A percentile compares a stretch with the other conserved stretches of the same genome.
Evolutionary conservation across 2,797 vertebrate species (phyloP).

Genomic region (Acropternis orthonyx): DNA sequence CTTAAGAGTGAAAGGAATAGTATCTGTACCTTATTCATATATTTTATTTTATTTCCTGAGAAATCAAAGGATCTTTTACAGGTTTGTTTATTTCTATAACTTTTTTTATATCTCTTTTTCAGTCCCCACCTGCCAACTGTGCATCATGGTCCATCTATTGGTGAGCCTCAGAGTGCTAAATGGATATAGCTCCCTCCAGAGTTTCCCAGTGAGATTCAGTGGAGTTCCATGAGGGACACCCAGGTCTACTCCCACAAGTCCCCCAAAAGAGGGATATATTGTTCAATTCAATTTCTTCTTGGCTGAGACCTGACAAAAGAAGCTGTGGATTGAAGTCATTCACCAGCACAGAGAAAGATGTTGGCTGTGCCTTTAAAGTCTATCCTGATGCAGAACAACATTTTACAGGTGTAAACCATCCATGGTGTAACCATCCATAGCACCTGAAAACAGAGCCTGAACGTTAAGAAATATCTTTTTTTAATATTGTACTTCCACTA

Average conservation of each 20-base stretch:
- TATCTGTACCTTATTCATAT: not conserved
- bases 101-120: not conserved
- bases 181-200: constrained; percentile 46
- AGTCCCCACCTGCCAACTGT: not conserved
- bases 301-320: not conserved
- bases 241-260: not conserved
- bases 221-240: not conserved
- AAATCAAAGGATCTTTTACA: not conserved
- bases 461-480: not conserved
- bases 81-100: not conserved
- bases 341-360: not conserved
- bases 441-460: not conserved
- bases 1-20: not conserved
- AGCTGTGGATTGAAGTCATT: not conserved
- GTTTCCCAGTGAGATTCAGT: constrained; percentile 1
- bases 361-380: not conserved
- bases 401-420: not conserved
- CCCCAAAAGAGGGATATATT: not conserved
- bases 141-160: not conserved
- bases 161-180: constrained; percentile 16
- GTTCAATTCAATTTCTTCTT: not conserved
- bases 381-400: not conserved
- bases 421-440: not conserved
- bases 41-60: not conserved
- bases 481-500: not conserved